phyloP scores from a whole-genome alignment of 2,113 vertebrate genomes.

The Cololabis saira region DNA sequence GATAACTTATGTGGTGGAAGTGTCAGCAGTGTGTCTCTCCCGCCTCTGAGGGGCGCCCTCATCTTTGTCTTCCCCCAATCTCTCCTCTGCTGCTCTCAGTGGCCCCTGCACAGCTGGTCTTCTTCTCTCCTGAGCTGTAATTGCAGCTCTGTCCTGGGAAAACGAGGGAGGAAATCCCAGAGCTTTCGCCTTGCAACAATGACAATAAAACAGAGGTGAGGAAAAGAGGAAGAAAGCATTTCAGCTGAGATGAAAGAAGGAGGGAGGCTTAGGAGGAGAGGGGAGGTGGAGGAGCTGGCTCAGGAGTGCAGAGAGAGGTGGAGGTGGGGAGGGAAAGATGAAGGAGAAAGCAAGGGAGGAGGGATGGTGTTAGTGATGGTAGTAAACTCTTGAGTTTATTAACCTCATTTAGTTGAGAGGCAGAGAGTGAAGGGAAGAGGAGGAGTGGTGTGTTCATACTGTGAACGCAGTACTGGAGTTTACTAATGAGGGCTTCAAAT shows the following conservation, averaged over 20 bases:
- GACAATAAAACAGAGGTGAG: constrained; percentile 76
- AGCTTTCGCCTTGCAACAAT: constrained; percentile 85
- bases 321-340: constrained; percentile 71
- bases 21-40: constrained; percentile 24
- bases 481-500: constrained; percentile 88
- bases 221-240: constrained; percentile 78
- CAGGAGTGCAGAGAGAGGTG: constrained; percentile 40
- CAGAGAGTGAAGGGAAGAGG: constrained; percentile 59
- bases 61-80: constrained; percentile 71
- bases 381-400: constrained; percentile 93
- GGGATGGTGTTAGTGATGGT: constrained; percentile 70
- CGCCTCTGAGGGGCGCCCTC: constrained; percentile 66
- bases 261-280: constrained; percentile 72
- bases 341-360: constrained; percentile 66
- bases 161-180: constrained; percentile 87
- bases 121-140: constrained; percentile 87
- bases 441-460: constrained; percentile 77
- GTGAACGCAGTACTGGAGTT: constrained; percentile 81
- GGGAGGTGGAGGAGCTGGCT: constrained; percentile 54
- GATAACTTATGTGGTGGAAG: neutral
- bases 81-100: neutral
- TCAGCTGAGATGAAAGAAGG: constrained; percentile 81
- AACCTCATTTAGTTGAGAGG: constrained; percentile 83
- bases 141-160: constrained; percentile 81
- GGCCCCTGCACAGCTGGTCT: constrained; percentile 66